A percentile compares a stretch with the other conserved stretches of the same genome.
Evolutionary conservation across 2,888 invertebrate genomes (phyloP).

Genomic region (Sisyra nigra): DNA sequence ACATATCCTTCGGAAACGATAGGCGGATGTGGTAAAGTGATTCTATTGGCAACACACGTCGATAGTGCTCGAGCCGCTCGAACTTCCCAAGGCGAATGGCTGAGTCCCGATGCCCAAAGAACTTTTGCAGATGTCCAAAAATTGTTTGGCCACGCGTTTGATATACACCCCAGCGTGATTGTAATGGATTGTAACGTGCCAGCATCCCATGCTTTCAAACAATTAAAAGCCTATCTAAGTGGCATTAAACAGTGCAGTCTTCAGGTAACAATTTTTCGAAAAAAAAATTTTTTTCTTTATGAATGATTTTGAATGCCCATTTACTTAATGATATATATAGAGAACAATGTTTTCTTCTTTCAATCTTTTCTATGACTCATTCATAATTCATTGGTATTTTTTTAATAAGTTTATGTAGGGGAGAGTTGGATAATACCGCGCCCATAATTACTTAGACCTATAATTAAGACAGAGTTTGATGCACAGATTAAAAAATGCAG

Average conservation of each 20-base stretch:
- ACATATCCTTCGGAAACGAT: conserved; percentile 13
- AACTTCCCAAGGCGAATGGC: conserved; percentile 37
- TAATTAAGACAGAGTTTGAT: too few relatives aligned
- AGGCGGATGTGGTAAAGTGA: conserved; percentile 44
- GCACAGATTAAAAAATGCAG: too few relatives aligned
- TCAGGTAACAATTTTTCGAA: conserved; percentile 32
- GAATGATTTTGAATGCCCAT: too few relatives aligned
- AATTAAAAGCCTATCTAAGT: conserved; percentile 36
- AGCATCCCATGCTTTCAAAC: conserved; percentile 41
- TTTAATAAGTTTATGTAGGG: too few relatives aligned
- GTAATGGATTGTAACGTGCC: conserved; percentile 45
- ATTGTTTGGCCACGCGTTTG: conserved; percentile 37
- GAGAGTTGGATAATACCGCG: too few relatives aligned
- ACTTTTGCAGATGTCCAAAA: conserved; percentile 27
- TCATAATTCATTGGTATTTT: background rate
- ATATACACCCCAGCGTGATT: conserved; percentile 36
- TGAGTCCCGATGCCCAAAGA: conserved; percentile 36
- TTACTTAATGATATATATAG: background rate
- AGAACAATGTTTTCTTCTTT: background rate
- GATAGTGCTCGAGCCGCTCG: conserved; percentile 34
- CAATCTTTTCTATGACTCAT: conserved; percentile 1
- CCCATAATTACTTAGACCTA: too few relatives aligned
- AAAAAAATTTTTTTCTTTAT: background rate
- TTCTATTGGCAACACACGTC: conserved; percentile 46
- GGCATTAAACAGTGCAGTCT: conserved; percentile 33